These are phyloP conservation scores for Poeciliopsis retropinna DNA, from an alignment of 2,113 vertebrate genomes.

Conservation along the genomic window DNA sequence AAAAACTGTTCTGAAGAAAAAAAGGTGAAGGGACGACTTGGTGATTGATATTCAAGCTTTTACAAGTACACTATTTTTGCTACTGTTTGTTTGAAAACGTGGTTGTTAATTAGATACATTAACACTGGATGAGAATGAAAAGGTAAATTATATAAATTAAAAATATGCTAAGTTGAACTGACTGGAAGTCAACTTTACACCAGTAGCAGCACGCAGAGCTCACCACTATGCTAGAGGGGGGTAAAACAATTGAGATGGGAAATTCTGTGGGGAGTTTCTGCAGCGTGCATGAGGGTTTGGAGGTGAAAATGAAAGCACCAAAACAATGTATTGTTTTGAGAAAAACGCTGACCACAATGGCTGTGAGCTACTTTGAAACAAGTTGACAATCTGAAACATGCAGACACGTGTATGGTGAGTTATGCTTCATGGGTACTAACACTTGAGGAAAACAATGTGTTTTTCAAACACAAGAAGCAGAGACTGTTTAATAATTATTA, in stretches of 20 bases:
- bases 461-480: conserved; percentile 31
- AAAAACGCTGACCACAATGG: neutral
- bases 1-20: neutral
- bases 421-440: neutral
- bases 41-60: too few species aligned
- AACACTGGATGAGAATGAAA: neutral
- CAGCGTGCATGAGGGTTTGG: neutral
- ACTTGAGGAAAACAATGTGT: neutral
- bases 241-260: neutral
- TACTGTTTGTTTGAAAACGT: neutral
- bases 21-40: neutral
- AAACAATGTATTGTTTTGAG: conserved; percentile 1
- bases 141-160: neutral
- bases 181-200: too few species aligned
- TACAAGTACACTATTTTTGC: neutral
- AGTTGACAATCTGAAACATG: neutral
- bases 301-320: neutral
- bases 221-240: neutral
- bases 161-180: neutral
- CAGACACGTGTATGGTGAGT: neutral
- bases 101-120: neutral
- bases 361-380: neutral
- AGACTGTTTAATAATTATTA: conserved; percentile 57
- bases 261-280: conserved; percentile 11
- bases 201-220: neutral